A percentile compares a stretch with the other conserved stretches of the same genome.
These are phyloP conservation scores for Holacanthella duospinosa DNA, from an alignment of 2,888 invertebrate genomes.

Conservation along the genomic window DNA sequence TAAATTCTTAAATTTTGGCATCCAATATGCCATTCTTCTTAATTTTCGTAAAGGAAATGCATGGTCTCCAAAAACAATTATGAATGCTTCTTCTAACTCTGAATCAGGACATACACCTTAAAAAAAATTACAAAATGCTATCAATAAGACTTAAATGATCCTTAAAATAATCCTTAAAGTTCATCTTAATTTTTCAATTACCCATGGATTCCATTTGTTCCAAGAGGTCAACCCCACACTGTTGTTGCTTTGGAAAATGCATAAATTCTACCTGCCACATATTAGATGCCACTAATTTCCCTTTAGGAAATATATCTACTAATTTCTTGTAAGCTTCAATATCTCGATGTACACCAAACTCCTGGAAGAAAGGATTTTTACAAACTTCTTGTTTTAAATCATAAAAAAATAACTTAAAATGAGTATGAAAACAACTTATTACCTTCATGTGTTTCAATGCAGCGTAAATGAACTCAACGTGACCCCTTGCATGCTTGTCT, in stretches of 20 bases:
- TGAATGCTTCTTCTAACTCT: slow-evolving; percentile 71
- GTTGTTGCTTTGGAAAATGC: slow-evolving; percentile 93
- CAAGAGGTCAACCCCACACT: slow-evolving; percentile 77
- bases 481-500: slow-evolving; percentile 63
- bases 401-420: background rate
- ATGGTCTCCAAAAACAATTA: slow-evolving; percentile 70
- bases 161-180: background rate
- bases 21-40: slow-evolving; percentile 52
- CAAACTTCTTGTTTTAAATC: background rate
- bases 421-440: no score
- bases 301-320: slow-evolving; percentile 76
- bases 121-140: no score
- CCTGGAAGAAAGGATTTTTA: no score
- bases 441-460: slow-evolving; percentile 78
- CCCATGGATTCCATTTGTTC: slow-evolving; percentile 92
- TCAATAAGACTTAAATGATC: no score
- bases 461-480: slow-evolving; percentile 87
- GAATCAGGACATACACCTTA: slow-evolving; percentile 78
- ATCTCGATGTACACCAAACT: slow-evolving; percentile 77
- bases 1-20: slow-evolving; percentile 81
- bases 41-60: slow-evolving; percentile 49
- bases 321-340: slow-evolving; percentile 77
- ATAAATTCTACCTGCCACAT: slow-evolving; percentile 76
- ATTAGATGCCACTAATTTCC: slow-evolving; percentile 71
- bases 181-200: slow-evolving; percentile 40